Percentiles rank a stretch among this genome's conserved stretches.
Conservation (phyloP, 2,888 invertebrate species). For the Cepaea hortensis region DNA sequence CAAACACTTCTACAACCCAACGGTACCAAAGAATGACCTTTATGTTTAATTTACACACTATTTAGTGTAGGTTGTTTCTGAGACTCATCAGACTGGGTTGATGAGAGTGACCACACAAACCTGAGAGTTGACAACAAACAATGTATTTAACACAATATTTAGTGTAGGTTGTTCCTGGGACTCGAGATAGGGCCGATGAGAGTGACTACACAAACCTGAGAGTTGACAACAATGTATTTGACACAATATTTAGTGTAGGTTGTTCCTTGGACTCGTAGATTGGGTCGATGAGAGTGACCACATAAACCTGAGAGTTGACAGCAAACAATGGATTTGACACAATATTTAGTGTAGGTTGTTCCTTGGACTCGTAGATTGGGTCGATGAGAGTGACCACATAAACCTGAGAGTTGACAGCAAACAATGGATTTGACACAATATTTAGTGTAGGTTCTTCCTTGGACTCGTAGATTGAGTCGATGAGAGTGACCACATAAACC, state of each 20-base stretch:
- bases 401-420: constrained; percentile 50
- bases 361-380: background rate
- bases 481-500: constrained; percentile 24
- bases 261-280: background rate
- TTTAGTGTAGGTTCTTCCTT: constrained; percentile 11
- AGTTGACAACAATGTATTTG: too few relatives aligned
- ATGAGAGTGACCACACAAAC: constrained; percentile 29
- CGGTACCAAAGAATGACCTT: too few relatives aligned
- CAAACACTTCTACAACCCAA: too few relatives aligned
- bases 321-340: constrained; percentile 48
- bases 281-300: constrained; percentile 6
- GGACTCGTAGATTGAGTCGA: background rate
- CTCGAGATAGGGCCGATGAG: too few relatives aligned
- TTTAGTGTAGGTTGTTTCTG: constrained; percentile 14
- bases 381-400: constrained; percentile 24
- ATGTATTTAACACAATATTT: too few relatives aligned
- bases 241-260: background rate
- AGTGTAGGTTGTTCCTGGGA: too few relatives aligned
- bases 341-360: constrained; percentile 3
- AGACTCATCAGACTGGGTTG: background rate
- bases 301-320: constrained; percentile 46
- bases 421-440: constrained; percentile 36
- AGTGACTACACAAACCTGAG: too few relatives aligned
- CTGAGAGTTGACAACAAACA: constrained; percentile 55
- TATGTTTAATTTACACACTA: too few relatives aligned